Conservation (phyloP, 2,888 invertebrate species). For the Rhodophaea formosa region DNA sequence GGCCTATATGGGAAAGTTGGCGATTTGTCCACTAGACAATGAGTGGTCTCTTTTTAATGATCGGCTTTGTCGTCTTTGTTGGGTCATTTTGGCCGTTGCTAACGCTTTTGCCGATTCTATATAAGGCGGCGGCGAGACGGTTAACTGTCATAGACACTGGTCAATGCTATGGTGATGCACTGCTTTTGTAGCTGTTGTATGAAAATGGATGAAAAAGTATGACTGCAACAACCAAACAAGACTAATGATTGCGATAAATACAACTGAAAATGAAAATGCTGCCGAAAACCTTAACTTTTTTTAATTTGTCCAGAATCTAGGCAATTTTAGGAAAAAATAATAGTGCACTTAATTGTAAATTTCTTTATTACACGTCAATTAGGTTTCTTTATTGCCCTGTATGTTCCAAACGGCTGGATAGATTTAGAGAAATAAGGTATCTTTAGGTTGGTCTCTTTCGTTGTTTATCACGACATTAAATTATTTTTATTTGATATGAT, state of each 20-base stretch:
- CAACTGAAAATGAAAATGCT: not conserved
- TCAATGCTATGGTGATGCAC: not conserved
- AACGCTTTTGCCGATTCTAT: slow-evolving; percentile 77
- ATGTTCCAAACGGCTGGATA: too few relatives aligned
- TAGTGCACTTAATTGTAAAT: not conserved
- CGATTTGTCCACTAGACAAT: slow-evolving; percentile 66
- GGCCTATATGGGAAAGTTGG: slow-evolving; percentile 67
- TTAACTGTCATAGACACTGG: slow-evolving; percentile 33
- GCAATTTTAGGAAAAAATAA: not conserved
- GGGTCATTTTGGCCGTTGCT: slow-evolving; percentile 72
- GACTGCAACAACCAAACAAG: not conserved
- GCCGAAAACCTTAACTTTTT: not conserved
- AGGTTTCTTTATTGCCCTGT: too few relatives aligned
- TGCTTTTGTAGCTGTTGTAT: not conserved
- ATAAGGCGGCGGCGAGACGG: slow-evolving; percentile 58
- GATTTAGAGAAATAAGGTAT: too few relatives aligned
- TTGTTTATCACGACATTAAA: too few relatives aligned
- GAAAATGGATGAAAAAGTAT: not conserved
- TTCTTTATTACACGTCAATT: too few relatives aligned
- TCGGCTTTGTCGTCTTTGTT: slow-evolving; percentile 64
- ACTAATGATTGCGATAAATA: too few relatives aligned
- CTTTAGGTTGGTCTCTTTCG: too few relatives aligned
- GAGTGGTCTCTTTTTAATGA: slow-evolving; percentile 79
- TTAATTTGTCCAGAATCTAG: not conserved
- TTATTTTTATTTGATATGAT: too few relatives aligned